Percentiles rank a stretch among this genome's conserved stretches.
phyloP scores from a whole-genome alignment of 2,113 vertebrate species.

The Anhinga rufa region DNA sequence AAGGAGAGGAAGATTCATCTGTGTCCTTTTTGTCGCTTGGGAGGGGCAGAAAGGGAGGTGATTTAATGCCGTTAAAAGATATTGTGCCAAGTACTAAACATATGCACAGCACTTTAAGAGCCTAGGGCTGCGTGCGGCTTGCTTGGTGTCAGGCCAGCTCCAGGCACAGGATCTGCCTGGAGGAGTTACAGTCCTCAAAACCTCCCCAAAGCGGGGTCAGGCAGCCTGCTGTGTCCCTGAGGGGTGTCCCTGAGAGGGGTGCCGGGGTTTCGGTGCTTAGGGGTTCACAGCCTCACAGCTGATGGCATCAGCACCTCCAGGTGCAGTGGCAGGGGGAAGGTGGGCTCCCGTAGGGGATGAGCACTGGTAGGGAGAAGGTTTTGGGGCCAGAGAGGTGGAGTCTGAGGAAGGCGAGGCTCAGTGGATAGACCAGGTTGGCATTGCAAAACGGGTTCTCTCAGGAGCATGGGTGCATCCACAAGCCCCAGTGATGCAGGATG shows the following conservation, averaged over 20 bases:
- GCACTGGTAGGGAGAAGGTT: neutral
- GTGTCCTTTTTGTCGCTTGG: neutral
- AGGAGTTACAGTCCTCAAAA: neutral
- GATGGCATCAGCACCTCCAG: neutral
- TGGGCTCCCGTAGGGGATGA: neutral
- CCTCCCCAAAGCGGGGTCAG: neutral
- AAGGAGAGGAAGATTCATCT: neutral
- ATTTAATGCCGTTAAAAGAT: neutral
- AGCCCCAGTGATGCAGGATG: neutral
- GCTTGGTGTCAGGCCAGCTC: neutral
- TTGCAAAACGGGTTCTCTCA: neutral
- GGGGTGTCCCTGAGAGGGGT: neutral
- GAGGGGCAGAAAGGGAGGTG: too few species aligned
- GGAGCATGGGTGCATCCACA: neutral
- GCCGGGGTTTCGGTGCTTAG: neutral
- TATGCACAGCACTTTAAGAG: slow-evolving; percentile 52
- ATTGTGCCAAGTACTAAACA: neutral
- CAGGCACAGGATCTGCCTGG: neutral
- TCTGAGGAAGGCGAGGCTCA: neutral
- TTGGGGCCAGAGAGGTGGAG: neutral
- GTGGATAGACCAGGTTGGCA: neutral
- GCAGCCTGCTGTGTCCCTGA: neutral
- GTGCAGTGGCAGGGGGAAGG: too few species aligned
- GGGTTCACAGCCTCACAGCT: neutral
- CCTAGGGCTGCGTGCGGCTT: neutral